Base-by-base conservation (phyloP, 2,113 vertebrate species). In the Conger conger region DNA sequence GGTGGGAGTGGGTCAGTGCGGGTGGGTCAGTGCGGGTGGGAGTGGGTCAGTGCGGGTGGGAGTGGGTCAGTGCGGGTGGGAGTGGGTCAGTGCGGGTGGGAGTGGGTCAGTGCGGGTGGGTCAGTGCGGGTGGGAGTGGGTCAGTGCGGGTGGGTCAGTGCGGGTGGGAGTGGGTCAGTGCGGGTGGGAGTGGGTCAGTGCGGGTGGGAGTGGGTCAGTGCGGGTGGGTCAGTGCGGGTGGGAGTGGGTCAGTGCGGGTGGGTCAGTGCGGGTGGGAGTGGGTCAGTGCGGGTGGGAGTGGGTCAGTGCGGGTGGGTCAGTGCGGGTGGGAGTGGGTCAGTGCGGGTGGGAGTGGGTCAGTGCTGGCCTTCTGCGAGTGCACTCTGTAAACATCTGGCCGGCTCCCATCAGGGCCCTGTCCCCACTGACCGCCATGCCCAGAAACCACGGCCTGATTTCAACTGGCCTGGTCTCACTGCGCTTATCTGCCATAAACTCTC, bases 301-400 rank as follows among this genome's bases (percentile, higher is more conserved):
- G n/a, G n/a, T n/a, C n/a, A n/a, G n/a, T n/a, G n/a, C n/a, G 40
- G 11, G 45, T 57, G 9, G 80, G 79, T 78, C 68, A 81, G 82
- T 18, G 36, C 33, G 16, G 81, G 57, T 40, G 77, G 36, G 63
- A 81, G 84, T 76, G 60, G 80, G 79, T 78, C 68, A 81, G 82
- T 18, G 36, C 33, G 16, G 81, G 57, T n/a, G n/a, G n/a, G 40
- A 11, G 45, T 57, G 9, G 80, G 79, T 78, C 68, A 81, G 82
- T 18, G 36, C 33, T 27, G 81, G 57, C 77, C 60, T 35, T 53
- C 27, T 40, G 77, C 27, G 63, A 81, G 84, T 76, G 60, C 82
- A 79, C 84, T 86, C 83, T 83, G 79, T 85, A 86, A 87, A 91
- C 86, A 87, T 45, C 79, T 84, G 86, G 73, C 23, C 50, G 80